Conservation (phyloP, 2,113 vertebrate genomes). For the Myiozetetes cayanensis region DNA sequence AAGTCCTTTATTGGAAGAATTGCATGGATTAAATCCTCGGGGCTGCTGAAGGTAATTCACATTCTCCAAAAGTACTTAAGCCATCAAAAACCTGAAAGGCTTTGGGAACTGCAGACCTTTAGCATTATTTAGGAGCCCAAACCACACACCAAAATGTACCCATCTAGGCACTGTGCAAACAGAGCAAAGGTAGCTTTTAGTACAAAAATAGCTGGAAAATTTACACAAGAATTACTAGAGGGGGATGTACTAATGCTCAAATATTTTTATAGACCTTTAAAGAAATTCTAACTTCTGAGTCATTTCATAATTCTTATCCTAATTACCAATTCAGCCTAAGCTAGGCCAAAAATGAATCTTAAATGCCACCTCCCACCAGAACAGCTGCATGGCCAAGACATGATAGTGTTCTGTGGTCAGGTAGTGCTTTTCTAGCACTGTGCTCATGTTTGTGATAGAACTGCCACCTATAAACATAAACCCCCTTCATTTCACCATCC, state of each 20-base stretch:
- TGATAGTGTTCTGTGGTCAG: accelerated
- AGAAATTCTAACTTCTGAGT: neutral
- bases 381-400: neutral
- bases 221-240: neutral
- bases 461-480: neutral
- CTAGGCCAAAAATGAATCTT: neutral
- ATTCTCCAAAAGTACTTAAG: neutral
- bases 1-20: neutral
- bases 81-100: neutral
- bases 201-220: neutral
- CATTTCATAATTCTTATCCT: neutral
- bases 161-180: neutral
- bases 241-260: neutral
- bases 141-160: neutral
- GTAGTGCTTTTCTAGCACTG: neutral
- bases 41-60: neutral
- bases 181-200: neutral
- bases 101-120: neutral
- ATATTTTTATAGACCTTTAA: neutral
- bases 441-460: neutral
- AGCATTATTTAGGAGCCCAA: neutral
- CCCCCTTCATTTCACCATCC: neutral
- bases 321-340: neutral
- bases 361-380: neutral
- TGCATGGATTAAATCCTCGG: neutral